These are phyloP conservation scores for Rotaria macrura DNA, from an alignment of 2,888 invertebrate species.

Conservation along the genomic window DNA sequence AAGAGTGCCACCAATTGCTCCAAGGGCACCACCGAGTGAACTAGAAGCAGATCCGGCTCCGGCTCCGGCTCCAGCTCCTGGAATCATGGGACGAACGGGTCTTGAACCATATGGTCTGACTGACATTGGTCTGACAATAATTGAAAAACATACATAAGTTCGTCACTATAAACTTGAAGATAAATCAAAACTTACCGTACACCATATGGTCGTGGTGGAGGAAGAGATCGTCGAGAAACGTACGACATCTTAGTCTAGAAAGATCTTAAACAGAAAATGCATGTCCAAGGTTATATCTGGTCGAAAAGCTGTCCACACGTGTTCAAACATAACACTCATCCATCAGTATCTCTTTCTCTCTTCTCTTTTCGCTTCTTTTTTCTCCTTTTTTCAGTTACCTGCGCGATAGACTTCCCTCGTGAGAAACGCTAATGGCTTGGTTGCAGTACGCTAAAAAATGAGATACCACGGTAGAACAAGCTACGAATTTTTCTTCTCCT, in stretches of 20 bases:
- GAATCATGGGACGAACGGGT: too few relatives aligned
- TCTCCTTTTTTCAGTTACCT: not conserved
- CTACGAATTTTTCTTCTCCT: not conserved
- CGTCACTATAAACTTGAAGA: too few relatives aligned
- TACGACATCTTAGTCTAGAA: not conserved
- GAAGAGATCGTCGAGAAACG: not conserved
- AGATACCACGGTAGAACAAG: not conserved
- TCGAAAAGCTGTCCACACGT: not conserved
- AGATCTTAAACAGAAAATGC: not conserved
- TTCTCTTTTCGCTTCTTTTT: not conserved
- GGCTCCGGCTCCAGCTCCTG: too few relatives aligned
- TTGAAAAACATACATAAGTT: too few relatives aligned
- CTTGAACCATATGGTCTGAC: too few relatives aligned
- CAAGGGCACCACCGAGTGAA: not conserved
- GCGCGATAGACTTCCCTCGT: not conserved
- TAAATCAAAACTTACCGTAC: not conserved
- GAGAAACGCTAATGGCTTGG: not conserved
- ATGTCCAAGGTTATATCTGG: not conserved
- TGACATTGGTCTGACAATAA: not conserved
- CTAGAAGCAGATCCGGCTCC: too few relatives aligned
- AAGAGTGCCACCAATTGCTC: not conserved
- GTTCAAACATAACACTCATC: not conserved
- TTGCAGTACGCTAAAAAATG: not conserved
- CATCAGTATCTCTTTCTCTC: not conserved
- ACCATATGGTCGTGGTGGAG: not conserved